A percentile compares a stretch with the other conserved stretches of the same genome.
Conservation (phyloP, 2,888 invertebrate genomes). For the Eucera pruinosa region DNA sequence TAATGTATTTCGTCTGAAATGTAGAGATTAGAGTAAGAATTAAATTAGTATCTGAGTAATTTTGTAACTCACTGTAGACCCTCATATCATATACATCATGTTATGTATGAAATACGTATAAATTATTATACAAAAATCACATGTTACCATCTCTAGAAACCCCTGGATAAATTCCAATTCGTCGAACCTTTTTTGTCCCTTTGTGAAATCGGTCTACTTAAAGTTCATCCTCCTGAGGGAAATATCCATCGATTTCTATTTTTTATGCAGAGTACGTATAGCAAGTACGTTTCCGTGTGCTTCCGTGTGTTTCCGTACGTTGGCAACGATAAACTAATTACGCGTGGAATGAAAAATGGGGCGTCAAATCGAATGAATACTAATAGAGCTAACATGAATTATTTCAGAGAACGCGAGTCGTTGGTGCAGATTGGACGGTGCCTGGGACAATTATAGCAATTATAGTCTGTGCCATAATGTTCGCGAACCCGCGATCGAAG, state of each 20-base stretch:
- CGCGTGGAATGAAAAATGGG: background rate
- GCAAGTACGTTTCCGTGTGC: slow-evolving; percentile 1
- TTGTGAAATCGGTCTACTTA: background rate
- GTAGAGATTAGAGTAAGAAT: too few relatives aligned
- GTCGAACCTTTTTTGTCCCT: background rate
- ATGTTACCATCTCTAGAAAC: background rate
- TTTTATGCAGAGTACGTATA: background rate
- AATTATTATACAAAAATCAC: background rate
- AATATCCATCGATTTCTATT: slow-evolving; percentile 5
- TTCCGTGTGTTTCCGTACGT: background rate
- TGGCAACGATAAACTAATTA: slow-evolving; percentile 11
- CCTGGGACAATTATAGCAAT: slow-evolving; percentile 92
- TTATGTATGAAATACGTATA: too few relatives aligned
- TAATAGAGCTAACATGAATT: slow-evolving; percentile 50
- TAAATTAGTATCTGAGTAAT: too few relatives aligned
- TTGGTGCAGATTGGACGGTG: slow-evolving; percentile 91
- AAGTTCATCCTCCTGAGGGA: background rate
- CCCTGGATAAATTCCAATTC: slow-evolving; percentile 4
- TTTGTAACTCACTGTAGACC: too few relatives aligned
- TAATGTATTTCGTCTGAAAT: too few relatives aligned
- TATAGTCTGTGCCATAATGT: slow-evolving; percentile 90
- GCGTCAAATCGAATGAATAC: slow-evolving; percentile 27
- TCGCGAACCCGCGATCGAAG: slow-evolving; percentile 85
- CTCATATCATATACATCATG: too few relatives aligned
- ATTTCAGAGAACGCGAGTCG: slow-evolving; percentile 94